These are phyloP conservation scores for Poecilia wingei DNA, from an alignment of 2,797 vertebrate genomes.

Conservation along the genomic window DNA sequence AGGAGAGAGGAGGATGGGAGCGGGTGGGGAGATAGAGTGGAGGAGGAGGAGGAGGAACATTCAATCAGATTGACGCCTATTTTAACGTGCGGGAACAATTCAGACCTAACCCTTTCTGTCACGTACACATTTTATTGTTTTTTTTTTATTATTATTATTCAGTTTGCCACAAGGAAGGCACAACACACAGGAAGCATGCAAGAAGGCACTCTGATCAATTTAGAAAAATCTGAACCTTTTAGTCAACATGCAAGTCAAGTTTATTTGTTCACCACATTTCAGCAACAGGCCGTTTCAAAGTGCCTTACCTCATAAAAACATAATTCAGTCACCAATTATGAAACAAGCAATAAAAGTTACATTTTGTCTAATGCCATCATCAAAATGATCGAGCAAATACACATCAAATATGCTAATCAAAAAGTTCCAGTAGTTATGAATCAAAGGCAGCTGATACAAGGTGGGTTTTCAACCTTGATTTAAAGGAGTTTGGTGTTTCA, in stretches of 20 bases:
- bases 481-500: no score
- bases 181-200: neutral
- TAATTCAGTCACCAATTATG: no score
- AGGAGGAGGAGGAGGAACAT: slow-evolving; percentile 30
- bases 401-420: no score
- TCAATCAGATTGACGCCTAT: slow-evolving; percentile 22
- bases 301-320: no score
- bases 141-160: neutral
- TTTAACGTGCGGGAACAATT: neutral
- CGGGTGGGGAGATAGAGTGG: slow-evolving; percentile 1
- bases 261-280: no score
- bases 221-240: neutral
- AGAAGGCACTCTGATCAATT: neutral
- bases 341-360: no score
- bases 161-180: neutral
- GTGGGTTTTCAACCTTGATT: no score
- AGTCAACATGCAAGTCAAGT: neutral
- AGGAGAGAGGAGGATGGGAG: slow-evolving; percentile 22
- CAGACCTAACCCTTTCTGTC: neutral
- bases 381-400: no score
- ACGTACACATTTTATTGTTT: neutral
- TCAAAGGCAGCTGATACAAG: no score
- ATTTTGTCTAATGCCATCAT: no score
- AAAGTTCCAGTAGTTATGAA: no score
- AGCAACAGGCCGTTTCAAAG: no score